A percentile compares a stretch with the other conserved stretches of the same genome.
These are phyloP conservation scores for Apolygus lucorum DNA, from an alignment of 1,140 invertebrate genomes.

Conservation along the genomic window DNA sequence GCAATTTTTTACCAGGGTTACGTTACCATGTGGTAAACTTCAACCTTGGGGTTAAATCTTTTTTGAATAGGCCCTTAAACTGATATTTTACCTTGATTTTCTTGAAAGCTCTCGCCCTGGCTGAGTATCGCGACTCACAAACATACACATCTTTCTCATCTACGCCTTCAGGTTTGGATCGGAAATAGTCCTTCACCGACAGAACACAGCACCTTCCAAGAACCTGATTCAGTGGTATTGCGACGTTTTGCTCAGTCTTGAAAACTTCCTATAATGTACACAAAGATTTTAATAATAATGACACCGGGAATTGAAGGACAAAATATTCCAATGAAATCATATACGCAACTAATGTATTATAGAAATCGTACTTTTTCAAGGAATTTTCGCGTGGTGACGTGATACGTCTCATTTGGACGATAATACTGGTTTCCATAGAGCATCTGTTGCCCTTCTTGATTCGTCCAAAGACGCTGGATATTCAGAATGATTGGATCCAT, in stretches of 20 bases:
- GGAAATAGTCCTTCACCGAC: conserved; percentile 92
- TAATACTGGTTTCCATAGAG: conserved; percentile 82
- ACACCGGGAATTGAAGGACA: not conserved
- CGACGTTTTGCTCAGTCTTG: conserved; percentile 80
- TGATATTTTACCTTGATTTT: conserved; percentile 70
- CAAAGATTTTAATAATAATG: too few species aligned
- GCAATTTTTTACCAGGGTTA: too few species aligned
- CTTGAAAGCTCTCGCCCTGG: conserved; percentile 76
- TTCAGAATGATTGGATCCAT: conserved; percentile 76
- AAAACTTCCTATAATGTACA: conserved; percentile 72
- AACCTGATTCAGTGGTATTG: conserved; percentile 76
- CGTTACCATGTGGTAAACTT: too few species aligned
- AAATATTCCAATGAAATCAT: not conserved
- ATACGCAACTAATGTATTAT: not conserved
- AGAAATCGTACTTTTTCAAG: conserved; percentile 62
- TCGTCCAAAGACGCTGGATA: conserved; percentile 80
- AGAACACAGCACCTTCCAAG: conserved; percentile 89
- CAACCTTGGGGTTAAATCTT: too few species aligned
- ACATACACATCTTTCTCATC: conserved; percentile 93
- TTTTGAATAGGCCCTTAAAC: too few species aligned
- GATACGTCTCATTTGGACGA: conserved; percentile 88
- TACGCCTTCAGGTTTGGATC: conserved; percentile 75
- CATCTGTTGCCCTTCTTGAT: conserved; percentile 73
- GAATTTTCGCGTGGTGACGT: conserved; percentile 90
- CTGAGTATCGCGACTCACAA: conserved; percentile 90